These are phyloP conservation scores for Drosophila birchii DNA, from an alignment of 2,888 invertebrate species.

Conservation along the genomic window DNA sequence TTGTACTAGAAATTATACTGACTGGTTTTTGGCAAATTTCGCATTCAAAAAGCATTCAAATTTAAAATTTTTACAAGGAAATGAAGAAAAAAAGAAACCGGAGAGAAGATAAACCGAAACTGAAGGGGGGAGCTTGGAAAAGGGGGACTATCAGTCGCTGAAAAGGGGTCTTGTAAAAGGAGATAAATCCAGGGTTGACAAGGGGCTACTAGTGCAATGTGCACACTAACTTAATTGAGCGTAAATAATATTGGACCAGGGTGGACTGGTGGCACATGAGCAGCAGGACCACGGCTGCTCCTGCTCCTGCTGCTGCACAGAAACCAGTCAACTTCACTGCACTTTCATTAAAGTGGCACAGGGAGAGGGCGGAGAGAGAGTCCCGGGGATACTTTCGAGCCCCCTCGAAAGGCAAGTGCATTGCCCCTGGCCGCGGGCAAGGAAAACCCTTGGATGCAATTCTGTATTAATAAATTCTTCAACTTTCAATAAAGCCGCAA, in stretches of 20 bases:
- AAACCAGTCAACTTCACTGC: conserved; percentile 40
- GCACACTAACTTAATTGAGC: conserved; percentile 63
- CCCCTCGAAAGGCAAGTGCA: not conserved
- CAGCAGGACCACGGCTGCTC: not conserved
- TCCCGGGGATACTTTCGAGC: not conserved
- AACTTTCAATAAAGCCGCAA: not conserved
- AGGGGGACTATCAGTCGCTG: not conserved
- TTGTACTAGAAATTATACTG: too few species aligned
- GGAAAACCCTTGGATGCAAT: not conserved
- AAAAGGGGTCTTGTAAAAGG: not conserved
- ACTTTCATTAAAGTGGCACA: conserved; percentile 31
- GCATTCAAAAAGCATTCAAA: conserved; percentile 35
- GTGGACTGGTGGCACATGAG: conserved; percentile 8
- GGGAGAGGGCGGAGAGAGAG: not conserved
- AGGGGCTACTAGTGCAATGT: conserved; percentile 6
- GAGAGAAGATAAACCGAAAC: not conserved
- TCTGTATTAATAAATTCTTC: not conserved
- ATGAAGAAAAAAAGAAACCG: not conserved
- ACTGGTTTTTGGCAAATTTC: conserved; percentile 24
- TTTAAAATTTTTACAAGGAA: not conserved
- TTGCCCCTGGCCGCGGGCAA: not conserved
- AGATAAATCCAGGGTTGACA: conserved; percentile 1
- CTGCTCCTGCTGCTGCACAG: not conserved
- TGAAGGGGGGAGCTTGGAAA: not conserved
- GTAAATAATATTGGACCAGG: conserved; percentile 56